Conservation (phyloP, 2,113 vertebrate genomes). For the Tenrec ecaudatus region DNA sequence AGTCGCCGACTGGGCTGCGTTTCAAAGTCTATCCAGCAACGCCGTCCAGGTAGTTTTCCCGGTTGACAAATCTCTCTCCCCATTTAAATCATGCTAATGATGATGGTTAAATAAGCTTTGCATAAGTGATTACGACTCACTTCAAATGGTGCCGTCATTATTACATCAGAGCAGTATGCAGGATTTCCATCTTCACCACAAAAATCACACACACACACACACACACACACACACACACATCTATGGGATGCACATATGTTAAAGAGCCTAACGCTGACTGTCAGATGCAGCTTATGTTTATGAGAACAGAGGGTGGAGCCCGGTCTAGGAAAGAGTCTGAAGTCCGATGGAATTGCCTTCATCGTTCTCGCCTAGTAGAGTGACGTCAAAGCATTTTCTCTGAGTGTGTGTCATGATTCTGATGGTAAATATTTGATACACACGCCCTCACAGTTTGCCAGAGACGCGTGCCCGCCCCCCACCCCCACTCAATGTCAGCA, state of each 20-base stretch:
- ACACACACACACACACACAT: too few species aligned
- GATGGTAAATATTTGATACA: neutral
- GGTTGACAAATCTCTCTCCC: slow-evolving; percentile 55
- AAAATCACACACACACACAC: neutral
- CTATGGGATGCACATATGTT: neutral
- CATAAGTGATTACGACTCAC: neutral
- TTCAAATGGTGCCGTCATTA: neutral
- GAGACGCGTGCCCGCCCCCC: neutral
- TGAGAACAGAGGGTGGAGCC: neutral
- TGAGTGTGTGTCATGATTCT: neutral
- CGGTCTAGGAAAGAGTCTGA: neutral
- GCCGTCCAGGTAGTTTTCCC: neutral
- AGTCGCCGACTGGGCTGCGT: neutral
- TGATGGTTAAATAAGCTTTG: slow-evolving; percentile 8
- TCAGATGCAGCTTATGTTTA: neutral
- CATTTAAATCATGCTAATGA: neutral
- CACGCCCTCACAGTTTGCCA: neutral
- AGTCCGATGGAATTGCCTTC: neutral
- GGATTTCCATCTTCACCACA: neutral
- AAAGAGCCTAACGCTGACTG: neutral
- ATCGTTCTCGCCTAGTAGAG: neutral
- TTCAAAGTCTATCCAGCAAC: slow-evolving; percentile 53
- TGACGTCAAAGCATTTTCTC: neutral
- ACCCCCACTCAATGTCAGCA: neutral
- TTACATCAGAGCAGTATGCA: neutral